phyloP scores from a whole-genome alignment of 1,140 invertebrate genomes.

The Tetranychus cinnabarinus region DNA sequence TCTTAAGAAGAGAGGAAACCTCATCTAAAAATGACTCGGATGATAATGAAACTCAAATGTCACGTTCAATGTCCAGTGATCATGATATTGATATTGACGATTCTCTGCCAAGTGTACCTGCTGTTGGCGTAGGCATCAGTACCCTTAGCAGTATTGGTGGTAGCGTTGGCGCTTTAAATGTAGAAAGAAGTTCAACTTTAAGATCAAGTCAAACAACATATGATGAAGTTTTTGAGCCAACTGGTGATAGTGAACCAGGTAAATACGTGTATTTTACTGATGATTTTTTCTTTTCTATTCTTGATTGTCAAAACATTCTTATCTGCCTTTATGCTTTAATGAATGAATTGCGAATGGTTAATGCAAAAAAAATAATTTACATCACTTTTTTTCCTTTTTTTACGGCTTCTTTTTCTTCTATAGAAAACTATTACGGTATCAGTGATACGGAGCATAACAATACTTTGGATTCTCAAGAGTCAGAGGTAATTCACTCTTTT shows the following conservation, averaged over 20 bases:
- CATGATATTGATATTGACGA: slow-evolving; percentile 14
- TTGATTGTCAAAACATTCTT: background rate
- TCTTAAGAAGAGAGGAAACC: slow-evolving; percentile 39
- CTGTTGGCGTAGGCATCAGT: background rate
- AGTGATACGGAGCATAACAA: background rate
- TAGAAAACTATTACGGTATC: too few relatives aligned
- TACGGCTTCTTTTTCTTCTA: too few relatives aligned
- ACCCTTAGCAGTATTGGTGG: background rate
- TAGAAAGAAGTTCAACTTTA: background rate
- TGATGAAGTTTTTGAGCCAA: slow-evolving; percentile 3
- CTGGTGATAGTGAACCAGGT: background rate
- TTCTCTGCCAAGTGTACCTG: too few relatives aligned
- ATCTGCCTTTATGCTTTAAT: too few relatives aligned
- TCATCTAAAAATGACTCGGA: slow-evolving; percentile 9
- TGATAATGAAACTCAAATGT: slow-evolving; percentile 22
- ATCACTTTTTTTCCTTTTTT: too few relatives aligned
- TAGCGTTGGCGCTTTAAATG: background rate
- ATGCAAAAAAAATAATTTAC: too few relatives aligned
- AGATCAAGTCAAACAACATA: background rate
- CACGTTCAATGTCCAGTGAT: slow-evolving; percentile 20
- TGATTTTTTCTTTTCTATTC: background rate
- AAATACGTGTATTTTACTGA: background rate
- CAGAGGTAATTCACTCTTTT: background rate
- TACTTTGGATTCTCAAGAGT: background rate
- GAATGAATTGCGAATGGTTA: too few relatives aligned